Percentiles rank a stretch among this genome's conserved stretches.
These are phyloP conservation scores for Hartigia nigra DNA, from an alignment of 2,888 invertebrate species.

Conservation along the genomic window DNA sequence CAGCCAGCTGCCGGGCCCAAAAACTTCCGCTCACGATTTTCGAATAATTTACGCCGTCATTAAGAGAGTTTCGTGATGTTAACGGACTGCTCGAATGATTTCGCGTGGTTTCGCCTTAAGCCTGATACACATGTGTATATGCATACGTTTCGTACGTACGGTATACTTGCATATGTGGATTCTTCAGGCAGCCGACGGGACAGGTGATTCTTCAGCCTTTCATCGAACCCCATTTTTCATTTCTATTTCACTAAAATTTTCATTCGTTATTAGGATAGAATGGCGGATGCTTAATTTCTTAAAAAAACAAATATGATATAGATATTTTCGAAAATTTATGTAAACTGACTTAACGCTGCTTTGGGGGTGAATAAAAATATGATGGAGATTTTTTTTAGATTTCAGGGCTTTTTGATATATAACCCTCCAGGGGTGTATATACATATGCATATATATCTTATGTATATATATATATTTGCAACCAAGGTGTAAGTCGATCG, in stretches of 20 bases:
- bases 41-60: conserved; percentile 43
- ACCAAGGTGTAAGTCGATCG: conserved; percentile 59
- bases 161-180: background rate
- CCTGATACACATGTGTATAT: background rate
- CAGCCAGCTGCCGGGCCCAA: conserved; percentile 17
- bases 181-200: background rate
- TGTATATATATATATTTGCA: background rate
- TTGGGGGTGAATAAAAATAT: background rate
- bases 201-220: background rate
- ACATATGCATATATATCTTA: background rate
- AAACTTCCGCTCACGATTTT: conserved; percentile 41
- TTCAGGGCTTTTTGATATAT: background rate
- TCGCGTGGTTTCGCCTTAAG: conserved; percentile 30
- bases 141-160: background rate
- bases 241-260: background rate
- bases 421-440: background rate
- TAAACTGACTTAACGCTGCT: background rate
- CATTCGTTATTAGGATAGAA: background rate
- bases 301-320: background rate
- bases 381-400: background rate
- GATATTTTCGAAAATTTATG: background rate
- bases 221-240: background rate
- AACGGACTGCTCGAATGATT: conserved; percentile 31
- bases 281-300: background rate
- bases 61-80: conserved; percentile 33